Evolutionary conservation across 2,797 vertebrate species (phyloP), one percentile per base, ranked within the genome.

Genomic region (Melanotaenia pygmaea): DNA sequence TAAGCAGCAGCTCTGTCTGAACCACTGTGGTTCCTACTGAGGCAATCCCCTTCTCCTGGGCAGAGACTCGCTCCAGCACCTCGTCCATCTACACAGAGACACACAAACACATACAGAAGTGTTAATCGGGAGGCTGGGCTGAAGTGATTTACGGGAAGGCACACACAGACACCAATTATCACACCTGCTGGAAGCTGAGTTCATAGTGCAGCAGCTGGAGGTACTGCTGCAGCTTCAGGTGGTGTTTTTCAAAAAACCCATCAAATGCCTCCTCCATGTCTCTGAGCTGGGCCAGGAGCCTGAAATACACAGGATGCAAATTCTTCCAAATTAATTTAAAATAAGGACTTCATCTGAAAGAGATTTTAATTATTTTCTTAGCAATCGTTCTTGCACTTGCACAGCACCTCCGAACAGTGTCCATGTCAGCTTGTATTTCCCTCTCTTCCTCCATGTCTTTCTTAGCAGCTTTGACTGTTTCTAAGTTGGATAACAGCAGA

Each of bases 221-320:
- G 81, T 97, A 98, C 71, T 99, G 98, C 65, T 98, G 95, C 93
- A 98, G 95, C 93, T 99, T 99, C 69, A 97, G 92, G 82, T 98
- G 97, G 60, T 99, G 97, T 76, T 99, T 99, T 82, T 99, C 98
- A 93, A 98, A 99, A 94, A 99, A 99, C 66, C 96, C 97, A 64
- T 99, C 98, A 68, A 99, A 99, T 1, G 98, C 98, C 66, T 91
- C 95, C 91, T 99, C 98, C 97, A 98, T 99, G 88, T 99, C 98
- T 50, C 86, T 93, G 67, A 99, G 93, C 91, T 99, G 98, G 32
- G 94, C 91, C 59, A 99, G 93, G 35, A 99, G 95, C 84, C 98
- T 99, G 14, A 57, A 80, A 74, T 40, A 82, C 28, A 82, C 51
- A 57, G 2, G 4, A 62, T 24, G 69, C 32, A 66, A 32, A 59